Evolutionary conservation across 2,797 vertebrate species (phyloP).

Genomic region (Tamandua tetradactyla): DNA sequence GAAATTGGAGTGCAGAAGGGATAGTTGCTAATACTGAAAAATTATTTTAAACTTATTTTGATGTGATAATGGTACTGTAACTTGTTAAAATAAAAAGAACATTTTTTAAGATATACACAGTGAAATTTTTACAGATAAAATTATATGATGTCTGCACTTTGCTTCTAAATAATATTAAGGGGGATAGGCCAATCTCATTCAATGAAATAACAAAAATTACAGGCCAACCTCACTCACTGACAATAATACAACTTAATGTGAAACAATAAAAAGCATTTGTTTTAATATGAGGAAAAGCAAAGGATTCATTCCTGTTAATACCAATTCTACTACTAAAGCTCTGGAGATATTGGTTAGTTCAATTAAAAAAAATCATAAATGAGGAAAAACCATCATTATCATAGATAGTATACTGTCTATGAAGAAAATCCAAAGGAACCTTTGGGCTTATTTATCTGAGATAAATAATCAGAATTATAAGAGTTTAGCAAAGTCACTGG

Average conservation of each 20-base stretch:
- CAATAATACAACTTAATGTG: neutral
- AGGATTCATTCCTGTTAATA: neutral
- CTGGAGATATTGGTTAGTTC: neutral
- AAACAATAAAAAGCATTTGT: neutral
- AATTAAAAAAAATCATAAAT: neutral
- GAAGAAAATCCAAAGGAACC: neutral
- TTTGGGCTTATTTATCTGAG: too few species aligned
- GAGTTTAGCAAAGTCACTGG: neutral
- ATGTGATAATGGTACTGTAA: neutral
- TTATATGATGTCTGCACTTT: neutral
- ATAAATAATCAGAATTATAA: neutral
- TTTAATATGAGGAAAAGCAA: neutral
- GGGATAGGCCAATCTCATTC: neutral
- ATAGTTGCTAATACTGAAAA: neutral
- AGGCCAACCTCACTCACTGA: neutral
- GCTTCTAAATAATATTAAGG: neutral
- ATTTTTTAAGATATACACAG: neutral
- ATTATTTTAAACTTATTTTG: neutral
- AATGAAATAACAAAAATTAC: neutral
- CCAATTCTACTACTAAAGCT: neutral
- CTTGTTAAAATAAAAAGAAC: neutral
- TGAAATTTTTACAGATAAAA: neutral
- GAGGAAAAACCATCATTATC: neutral
- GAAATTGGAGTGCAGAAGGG: neutral
- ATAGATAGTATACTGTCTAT: neutral